phyloP scores from a whole-genome alignment of 2,113 vertebrate genomes.

The Boleophthalmus pectinirostris region DNA sequence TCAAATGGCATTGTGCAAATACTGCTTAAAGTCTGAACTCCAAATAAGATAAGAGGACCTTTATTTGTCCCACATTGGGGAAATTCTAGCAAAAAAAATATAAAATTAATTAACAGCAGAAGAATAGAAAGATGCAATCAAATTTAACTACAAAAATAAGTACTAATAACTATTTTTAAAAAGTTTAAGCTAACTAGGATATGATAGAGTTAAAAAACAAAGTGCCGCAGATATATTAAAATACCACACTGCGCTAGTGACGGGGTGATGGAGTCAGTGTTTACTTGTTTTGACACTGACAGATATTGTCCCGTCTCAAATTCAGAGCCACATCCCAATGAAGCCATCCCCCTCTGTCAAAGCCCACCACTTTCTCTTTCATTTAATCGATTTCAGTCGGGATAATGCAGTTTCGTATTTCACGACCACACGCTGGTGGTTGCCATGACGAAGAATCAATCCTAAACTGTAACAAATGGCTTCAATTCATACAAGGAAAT shows the following conservation, averaged over 20 bases:
- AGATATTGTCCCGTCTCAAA: conserved; percentile 1
- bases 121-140: too few relatives aligned
- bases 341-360: conserved; percentile 48
- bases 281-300: conserved; percentile 10
- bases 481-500: conserved; percentile 68
- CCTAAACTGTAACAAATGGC: conserved; percentile 73
- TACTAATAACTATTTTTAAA: too few relatives aligned
- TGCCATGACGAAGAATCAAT: conserved; percentile 74
- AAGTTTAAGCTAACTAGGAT: neutral
- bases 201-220: too few relatives aligned
- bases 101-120: too few relatives aligned
- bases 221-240: neutral
- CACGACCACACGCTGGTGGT: conserved; percentile 54
- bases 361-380: conserved; percentile 33
- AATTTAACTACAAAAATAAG: too few relatives aligned
- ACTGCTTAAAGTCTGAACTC: neutral
- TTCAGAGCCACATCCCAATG: conserved; percentile 30
- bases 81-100: too few relatives aligned
- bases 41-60: too few relatives aligned
- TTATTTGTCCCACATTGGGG: too few relatives aligned
- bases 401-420: conserved; percentile 64
- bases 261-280: conserved; percentile 8
- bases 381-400: conserved; percentile 63
- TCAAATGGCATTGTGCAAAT: neutral
- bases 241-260: neutral